Evolutionary conservation across 1,140 invertebrate genomes (phyloP).

Genomic region (Drosophila nikananu): DNA sequence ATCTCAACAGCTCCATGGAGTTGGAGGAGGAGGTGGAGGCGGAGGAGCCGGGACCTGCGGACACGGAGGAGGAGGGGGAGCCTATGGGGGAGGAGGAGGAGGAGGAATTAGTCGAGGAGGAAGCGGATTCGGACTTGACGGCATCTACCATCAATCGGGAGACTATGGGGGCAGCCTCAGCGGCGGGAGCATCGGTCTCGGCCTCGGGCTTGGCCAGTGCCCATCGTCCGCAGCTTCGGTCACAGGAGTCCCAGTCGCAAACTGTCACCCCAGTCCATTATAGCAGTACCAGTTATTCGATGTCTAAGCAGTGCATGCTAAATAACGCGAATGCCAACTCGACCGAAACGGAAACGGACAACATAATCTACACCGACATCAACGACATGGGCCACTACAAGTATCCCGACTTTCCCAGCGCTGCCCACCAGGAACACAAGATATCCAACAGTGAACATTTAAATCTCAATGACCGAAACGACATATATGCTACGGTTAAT

Average conservation of each 20-base stretch:
- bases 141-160: constrained; percentile 85
- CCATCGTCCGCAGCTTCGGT: constrained; percentile 83
- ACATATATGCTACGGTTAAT: constrained; percentile 85
- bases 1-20: constrained; percentile 85
- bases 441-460: constrained; percentile 79
- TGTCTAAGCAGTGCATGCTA: constrained; percentile 85
- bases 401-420: constrained; percentile 70
- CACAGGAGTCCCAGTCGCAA: constrained; percentile 85
- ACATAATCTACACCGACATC: constrained; percentile 85
- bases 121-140: constrained; percentile 85
- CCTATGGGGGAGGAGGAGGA: constrained; percentile 80
- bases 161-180: constrained; percentile 80
- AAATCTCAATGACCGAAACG: constrained; percentile 80
- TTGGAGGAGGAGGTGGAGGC: constrained; percentile 80
- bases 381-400: constrained; percentile 83
- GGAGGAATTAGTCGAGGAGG: constrained; percentile 84
- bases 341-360: constrained; percentile 84
- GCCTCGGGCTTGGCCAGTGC: constrained; percentile 70
- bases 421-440: constrained; percentile 74
- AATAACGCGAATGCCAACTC: constrained; percentile 84
- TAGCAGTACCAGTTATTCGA: constrained; percentile 86
- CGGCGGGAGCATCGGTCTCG: constrained; percentile 67
- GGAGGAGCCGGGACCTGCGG: constrained; percentile 61
- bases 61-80: constrained; percentile 78
- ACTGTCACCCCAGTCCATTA: constrained; percentile 85